phyloP scores from a whole-genome alignment of 2,888 invertebrate genomes.

The Meandrusa payeni region DNA sequence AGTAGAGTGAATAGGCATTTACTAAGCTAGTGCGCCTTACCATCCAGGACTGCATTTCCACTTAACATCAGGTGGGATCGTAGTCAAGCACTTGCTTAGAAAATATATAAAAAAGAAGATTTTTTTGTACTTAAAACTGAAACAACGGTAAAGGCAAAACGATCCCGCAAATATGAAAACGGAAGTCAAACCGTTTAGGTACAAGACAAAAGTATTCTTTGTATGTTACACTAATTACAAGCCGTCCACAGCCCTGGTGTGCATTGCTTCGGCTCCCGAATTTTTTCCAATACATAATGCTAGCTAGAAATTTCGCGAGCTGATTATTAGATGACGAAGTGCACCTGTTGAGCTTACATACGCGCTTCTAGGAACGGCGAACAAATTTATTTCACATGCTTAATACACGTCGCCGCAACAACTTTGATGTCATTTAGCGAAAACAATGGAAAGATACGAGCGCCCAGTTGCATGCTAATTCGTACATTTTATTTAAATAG shows the following conservation, averaged over 20 bases:
- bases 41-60: too few relatives aligned
- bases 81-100: too few relatives aligned
- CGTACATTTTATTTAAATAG: constrained; percentile 71
- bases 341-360: constrained; percentile 39
- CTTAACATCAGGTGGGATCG: too few relatives aligned
- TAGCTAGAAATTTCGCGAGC: constrained; percentile 22
- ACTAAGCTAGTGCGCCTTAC: too few relatives aligned
- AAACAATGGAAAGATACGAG: constrained; percentile 75
- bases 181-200: too few relatives aligned
- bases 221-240: too few relatives aligned
- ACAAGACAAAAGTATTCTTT: too few relatives aligned
- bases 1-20: too few relatives aligned
- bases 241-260: constrained; percentile 8
- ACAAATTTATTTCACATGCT: constrained; percentile 70
- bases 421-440: constrained; percentile 80
- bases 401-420: constrained; percentile 65
- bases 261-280: background rate
- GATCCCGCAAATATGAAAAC: too few relatives aligned
- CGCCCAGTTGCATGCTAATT: constrained; percentile 66
- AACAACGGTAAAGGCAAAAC: too few relatives aligned
- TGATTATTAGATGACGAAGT: constrained; percentile 33
- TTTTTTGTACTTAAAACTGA: too few relatives aligned
- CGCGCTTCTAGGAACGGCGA: constrained; percentile 56
- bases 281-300: constrained; percentile 10
- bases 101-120: too few relatives aligned